A percentile compares a stretch with the other conserved stretches of the same genome.
Evolutionary conservation across 1,140 invertebrate species (phyloP).

Genomic region (Myzus persicae): DNA sequence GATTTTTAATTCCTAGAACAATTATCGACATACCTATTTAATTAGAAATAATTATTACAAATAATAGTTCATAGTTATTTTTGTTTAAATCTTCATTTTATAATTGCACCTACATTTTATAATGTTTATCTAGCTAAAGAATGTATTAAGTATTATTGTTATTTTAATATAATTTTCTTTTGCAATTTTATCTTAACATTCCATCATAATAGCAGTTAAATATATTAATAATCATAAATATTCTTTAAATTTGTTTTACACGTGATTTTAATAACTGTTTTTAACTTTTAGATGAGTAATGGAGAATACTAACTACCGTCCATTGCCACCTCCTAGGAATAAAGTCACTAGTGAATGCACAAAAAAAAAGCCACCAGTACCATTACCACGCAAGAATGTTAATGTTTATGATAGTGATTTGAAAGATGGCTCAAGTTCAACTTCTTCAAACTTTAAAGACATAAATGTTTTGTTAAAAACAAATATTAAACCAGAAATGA

Average conservation of each 20-base stretch:
- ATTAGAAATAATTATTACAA: slow-evolving; percentile 29
- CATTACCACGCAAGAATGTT: slow-evolving; percentile 48
- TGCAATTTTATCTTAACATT: slow-evolving; percentile 43
- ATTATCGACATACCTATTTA: slow-evolving; percentile 48
- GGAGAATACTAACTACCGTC: slow-evolving; percentile 44
- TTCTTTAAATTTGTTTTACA: slow-evolving; percentile 40
- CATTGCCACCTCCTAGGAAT: slow-evolving; percentile 51
- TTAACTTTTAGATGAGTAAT: slow-evolving; percentile 57
- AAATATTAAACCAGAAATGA: slow-evolving; percentile 57
- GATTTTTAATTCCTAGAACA: slow-evolving; percentile 33
- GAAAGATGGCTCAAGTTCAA: neutral
- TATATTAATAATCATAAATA: slow-evolving; percentile 17
- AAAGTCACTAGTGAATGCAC: slow-evolving; percentile 21
- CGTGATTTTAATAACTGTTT: slow-evolving; percentile 52
- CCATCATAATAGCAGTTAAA: slow-evolving; percentile 20
- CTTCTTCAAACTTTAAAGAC: slow-evolving; percentile 17
- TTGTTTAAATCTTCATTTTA: slow-evolving; percentile 32
- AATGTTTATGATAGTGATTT: neutral
- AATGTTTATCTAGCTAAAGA: slow-evolving; percentile 29
- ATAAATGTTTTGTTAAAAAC: slow-evolving; percentile 24
- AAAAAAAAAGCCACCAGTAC: slow-evolving; percentile 55
- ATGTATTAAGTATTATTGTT: slow-evolving; percentile 31
- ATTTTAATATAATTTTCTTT: slow-evolving; percentile 29
- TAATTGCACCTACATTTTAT: slow-evolving; percentile 36
- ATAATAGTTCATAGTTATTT: slow-evolving; percentile 46